phyloP scores from a whole-genome alignment of 1,140 invertebrate genomes.

The Lasaia peninsularis region DNA sequence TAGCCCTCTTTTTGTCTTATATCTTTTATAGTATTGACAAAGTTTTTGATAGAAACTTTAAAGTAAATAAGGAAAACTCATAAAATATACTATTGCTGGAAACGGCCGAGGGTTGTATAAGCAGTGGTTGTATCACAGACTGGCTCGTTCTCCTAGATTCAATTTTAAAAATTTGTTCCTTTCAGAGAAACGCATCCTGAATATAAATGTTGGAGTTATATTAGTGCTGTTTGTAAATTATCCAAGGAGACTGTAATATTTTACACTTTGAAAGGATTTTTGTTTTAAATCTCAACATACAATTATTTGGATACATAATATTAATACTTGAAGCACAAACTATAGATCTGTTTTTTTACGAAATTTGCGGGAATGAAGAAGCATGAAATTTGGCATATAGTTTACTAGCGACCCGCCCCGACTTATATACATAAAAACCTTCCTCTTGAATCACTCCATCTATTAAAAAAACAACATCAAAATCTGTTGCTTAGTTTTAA shows the following conservation, averaged over 20 bases:
- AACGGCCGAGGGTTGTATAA: constrained; percentile 18
- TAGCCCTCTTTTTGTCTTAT: no score
- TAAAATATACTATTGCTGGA: constrained; percentile 21
- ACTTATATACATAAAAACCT: no score
- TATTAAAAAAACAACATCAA: no score
- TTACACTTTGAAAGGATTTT: not conserved
- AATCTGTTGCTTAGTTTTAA: no score
- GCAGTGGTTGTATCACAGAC: constrained; percentile 45
- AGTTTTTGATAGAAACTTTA: not conserved
- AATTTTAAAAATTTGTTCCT: constrained; percentile 70
- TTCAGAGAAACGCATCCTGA: constrained; percentile 46
- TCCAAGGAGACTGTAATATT: constrained; percentile 13
- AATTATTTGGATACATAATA: no score
- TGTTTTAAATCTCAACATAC: constrained; percentile 30
- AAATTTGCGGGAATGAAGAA: no score
- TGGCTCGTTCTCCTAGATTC: constrained; percentile 51
- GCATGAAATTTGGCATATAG: no score
- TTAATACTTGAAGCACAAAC: no score
- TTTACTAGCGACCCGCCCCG: no score
- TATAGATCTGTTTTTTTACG: no score
- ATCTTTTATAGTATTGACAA: not conserved
- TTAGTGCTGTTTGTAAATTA: constrained; percentile 38
- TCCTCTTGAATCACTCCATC: no score
- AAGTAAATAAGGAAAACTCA: constrained; percentile 12
- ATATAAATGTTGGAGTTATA: constrained; percentile 58